phyloP scores from a whole-genome alignment of 2,888 invertebrate species.

The Papilio gigon region DNA sequence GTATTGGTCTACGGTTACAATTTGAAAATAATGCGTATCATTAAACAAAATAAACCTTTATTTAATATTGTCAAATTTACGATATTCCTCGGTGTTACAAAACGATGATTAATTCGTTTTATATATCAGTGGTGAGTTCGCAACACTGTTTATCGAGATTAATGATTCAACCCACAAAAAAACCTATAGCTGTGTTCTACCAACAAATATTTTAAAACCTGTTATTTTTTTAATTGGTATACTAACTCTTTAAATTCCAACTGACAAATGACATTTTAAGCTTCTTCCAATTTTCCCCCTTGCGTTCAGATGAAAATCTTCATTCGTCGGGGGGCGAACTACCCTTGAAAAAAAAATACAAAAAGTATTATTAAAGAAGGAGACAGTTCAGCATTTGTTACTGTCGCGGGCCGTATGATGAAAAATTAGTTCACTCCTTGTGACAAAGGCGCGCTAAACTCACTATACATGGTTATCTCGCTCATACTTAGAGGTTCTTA shows the following conservation, averaged over 20 bases:
- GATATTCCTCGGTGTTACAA: constrained; percentile 25
- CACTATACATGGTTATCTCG: constrained; percentile 71
- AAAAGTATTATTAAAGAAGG: constrained; percentile 83
- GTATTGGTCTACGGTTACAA: not conserved
- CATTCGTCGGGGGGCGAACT: constrained; percentile 74
- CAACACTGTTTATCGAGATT: constrained; percentile 37
- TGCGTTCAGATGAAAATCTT: constrained; percentile 76
- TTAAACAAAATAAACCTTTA: constrained; percentile 30
- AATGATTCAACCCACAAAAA: constrained; percentile 31
- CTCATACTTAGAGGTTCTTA: constrained; percentile 57
- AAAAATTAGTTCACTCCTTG: constrained; percentile 82
- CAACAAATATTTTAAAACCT: constrained; percentile 27
- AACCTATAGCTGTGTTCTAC: constrained; percentile 9
- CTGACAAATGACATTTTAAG: constrained; percentile 76
- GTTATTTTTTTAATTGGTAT: constrained; percentile 58
- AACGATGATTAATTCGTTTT: constrained; percentile 39
- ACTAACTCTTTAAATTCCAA: constrained; percentile 61
- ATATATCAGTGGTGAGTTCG: constrained; percentile 40
- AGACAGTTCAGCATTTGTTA: constrained; percentile 83
- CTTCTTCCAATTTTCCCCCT: constrained; percentile 73
- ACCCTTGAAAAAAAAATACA: constrained; percentile 77
- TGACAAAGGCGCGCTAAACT: constrained; percentile 81
- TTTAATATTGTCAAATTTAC: constrained; percentile 37
- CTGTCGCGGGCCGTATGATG: constrained; percentile 83
- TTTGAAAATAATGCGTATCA: not conserved